A percentile compares a stretch with the other conserved stretches of the same genome.
Evolutionary conservation across 2,888 invertebrate species (phyloP).

Genomic region (Rotaria socialis): DNA sequence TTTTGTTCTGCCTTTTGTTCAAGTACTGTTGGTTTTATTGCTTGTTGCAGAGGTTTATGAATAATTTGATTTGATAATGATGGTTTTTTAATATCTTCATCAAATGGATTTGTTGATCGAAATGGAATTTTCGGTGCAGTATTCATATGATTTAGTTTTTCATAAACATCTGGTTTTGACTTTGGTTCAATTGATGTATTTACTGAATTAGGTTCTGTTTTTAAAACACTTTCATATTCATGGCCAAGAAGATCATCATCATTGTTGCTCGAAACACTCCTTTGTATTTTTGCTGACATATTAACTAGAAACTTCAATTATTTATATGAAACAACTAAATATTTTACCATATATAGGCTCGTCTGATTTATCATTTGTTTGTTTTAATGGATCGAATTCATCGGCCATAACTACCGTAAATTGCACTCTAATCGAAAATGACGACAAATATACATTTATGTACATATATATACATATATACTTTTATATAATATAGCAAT

Average conservation of each 20-base stretch:
- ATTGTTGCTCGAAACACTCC: neutral
- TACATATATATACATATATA: too few relatives aligned
- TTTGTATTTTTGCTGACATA: neutral
- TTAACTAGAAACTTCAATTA: neutral
- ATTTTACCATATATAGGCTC: neutral
- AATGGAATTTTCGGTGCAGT: neutral
- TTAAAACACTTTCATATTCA: neutral
- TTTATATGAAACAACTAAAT: neutral
- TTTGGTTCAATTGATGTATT: neutral
- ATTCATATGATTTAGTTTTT: neutral
- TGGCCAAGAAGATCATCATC: neutral
- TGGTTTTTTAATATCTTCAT: neutral
- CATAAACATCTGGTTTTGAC: neutral
- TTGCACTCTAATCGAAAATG: neutral
- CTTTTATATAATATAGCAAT: neutral
- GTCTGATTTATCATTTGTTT: neutral
- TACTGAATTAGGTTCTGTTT: neutral
- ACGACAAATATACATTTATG: neutral
- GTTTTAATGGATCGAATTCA: slow-evolving; percentile 19
- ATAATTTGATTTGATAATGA: neutral
- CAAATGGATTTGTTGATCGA: neutral
- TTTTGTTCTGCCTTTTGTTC: too few relatives aligned
- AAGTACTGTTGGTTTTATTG: too few relatives aligned
- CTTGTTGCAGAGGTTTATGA: too few relatives aligned
- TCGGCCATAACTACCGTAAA: neutral